A percentile compares a stretch with the other conserved stretches of the same genome.
Conservation (phyloP, 2,888 invertebrate genomes). For the Tachystola acroxantha region DNA sequence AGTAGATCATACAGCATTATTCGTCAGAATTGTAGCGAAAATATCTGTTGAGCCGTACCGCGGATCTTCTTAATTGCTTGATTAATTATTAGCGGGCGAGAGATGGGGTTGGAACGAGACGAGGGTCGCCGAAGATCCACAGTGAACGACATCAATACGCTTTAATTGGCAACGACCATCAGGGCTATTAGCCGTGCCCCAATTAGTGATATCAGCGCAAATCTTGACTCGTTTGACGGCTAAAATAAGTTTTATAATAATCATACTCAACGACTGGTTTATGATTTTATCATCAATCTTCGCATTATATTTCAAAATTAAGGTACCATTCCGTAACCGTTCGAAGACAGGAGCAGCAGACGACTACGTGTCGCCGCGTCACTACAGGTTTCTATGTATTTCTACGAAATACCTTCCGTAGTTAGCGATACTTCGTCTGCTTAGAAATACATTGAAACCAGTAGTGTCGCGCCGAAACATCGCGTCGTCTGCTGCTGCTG, state of each 20-base stretch:
- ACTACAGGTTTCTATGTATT: no score
- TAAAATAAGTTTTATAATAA: conserved; percentile 23
- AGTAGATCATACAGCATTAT: conserved; percentile 5
- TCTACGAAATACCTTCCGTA: no score
- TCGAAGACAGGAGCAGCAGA: no score
- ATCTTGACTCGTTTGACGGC: conserved; percentile 22
- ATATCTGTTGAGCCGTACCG: conserved; percentile 36
- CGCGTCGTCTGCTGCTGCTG: no score
- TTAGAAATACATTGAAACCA: no score
- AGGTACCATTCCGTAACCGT: no score
- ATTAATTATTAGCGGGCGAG: conserved; percentile 69
- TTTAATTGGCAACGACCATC: conserved; percentile 69
- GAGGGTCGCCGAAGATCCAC: conserved; percentile 66
- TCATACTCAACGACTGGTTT: no score
- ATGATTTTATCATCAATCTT: no score
- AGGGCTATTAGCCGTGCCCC: conserved; percentile 57
- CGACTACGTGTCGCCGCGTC: no score
- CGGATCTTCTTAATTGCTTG: conserved; percentile 66
- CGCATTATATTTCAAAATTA: no score
- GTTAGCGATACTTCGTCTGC: no score
- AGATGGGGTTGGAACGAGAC: conserved; percentile 68
- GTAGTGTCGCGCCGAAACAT: no score
- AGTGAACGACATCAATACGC: conserved; percentile 68
- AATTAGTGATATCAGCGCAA: conserved; percentile 59
- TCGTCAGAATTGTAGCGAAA: conserved; percentile 37